Base-by-base conservation (phyloP, 2,113 vertebrate genomes). In the Strix aluco region DNA sequence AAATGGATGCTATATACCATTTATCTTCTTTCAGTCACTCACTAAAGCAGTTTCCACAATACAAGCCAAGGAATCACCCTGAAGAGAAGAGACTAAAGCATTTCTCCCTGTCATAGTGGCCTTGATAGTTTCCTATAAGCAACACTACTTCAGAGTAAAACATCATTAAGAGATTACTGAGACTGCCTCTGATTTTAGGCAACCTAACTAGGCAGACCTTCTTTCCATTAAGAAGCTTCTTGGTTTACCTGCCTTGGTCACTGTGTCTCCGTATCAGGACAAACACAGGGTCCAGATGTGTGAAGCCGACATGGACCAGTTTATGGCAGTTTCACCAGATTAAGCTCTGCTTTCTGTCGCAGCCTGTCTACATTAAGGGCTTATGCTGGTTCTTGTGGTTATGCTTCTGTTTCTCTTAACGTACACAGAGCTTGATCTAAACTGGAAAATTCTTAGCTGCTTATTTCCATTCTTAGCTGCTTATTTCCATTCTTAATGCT, bases 391-490 rank as follows among this genome's bases (percentile, higher is more conserved):
- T 1, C 62, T 97, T 92, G 89, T 81, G 86, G 92, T 91, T 79
- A 25, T 90, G 81, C 93, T 96, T 91, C 94, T 96, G 85, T 65
- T 96, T 67, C 83, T 67, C 77, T 79, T 13, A 92, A 75, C 2
- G 4, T 70, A 70, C 74, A 34, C 81, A 63, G 62, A 58, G 94
- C 62, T 89, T 66, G 93, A 96, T 49, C 84, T 85, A 44, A 91
- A 66, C 89, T 95, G 95, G 95, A 97, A 97, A 97, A 96, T 94
- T 96, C 94, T 94, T 86, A 86, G 87, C 95, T 96, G 94, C 94
- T 96, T 94, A 26, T 97, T 97, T 97, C 95, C 94, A 96, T 90
- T 81, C 92, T 95, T 67, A 95, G 87, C 95, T 96, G 94, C 94
- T 96, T 94, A 26, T 97, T 97, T 97, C 95, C 94, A 96, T 90